A percentile compares a stretch with the other conserved stretches of the same genome.
Conservation (phyloP, 53 echinoderm and acorn worm species). For the Antedon mediterranea region DNA sequence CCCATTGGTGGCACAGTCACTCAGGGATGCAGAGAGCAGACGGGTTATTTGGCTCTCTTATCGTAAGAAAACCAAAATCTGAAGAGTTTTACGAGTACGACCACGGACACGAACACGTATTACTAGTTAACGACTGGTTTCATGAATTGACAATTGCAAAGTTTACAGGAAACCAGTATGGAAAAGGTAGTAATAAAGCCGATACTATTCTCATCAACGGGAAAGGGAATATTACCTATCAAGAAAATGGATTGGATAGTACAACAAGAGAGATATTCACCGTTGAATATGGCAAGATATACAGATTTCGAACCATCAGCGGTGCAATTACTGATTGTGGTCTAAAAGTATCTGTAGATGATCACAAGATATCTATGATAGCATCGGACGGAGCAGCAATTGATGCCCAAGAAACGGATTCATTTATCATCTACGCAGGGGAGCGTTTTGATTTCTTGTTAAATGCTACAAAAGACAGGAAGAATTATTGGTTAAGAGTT, state of each 20-base stretch:
- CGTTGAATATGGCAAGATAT: slow-evolving; percentile 7
- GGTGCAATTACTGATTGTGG: slow-evolving; percentile 14
- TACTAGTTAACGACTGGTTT: slow-evolving; percentile 28
- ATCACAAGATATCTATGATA: slow-evolving; percentile 19
- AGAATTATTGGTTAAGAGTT: slow-evolving; percentile 31
- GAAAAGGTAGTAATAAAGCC: slow-evolving; percentile 51
- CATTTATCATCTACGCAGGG: slow-evolving; percentile 25
- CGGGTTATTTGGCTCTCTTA: background rate
- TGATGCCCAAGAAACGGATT: slow-evolving; percentile 17
- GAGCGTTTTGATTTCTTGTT: slow-evolving; percentile 43
- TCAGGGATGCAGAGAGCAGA: background rate
- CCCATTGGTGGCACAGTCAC: slow-evolving; percentile 13
- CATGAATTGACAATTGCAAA: slow-evolving; percentile 10
- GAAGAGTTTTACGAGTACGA: slow-evolving; percentile 20
- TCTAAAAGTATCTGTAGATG: slow-evolving; percentile 29
- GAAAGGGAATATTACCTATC: background rate
- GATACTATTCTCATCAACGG: slow-evolving; percentile 67
- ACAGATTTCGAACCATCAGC: slow-evolving; percentile 41
- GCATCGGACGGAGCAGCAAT: slow-evolving; percentile 21
- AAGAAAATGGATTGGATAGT: background rate
- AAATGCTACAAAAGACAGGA: slow-evolving; percentile 23
- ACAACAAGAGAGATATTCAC: slow-evolving; percentile 8
- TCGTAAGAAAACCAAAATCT: background rate
- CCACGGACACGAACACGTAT: slow-evolving; percentile 23
- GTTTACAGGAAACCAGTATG: slow-evolving; percentile 30